phyloP scores from a whole-genome alignment of 2,113 vertebrate genomes.

The Gopherus evgoodei region DNA sequence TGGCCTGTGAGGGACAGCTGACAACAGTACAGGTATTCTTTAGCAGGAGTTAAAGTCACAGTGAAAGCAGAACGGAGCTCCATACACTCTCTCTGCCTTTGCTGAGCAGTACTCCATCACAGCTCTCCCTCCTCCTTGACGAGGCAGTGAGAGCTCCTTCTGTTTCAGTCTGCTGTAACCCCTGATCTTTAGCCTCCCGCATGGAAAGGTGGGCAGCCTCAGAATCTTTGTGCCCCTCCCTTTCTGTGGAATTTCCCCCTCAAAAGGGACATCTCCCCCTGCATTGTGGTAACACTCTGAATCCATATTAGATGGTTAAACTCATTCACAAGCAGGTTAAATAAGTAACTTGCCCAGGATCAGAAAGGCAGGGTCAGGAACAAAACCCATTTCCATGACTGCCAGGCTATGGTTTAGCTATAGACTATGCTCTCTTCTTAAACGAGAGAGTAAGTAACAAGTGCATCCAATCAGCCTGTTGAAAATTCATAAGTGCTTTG shows the following conservation, averaged over 20 bases:
- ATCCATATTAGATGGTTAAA: background rate
- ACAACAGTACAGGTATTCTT: background rate
- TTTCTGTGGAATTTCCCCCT: background rate
- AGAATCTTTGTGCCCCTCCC: background rate
- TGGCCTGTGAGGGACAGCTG: background rate
- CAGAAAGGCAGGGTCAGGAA: background rate
- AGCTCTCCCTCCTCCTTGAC: background rate
- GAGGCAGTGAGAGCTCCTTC: background rate
- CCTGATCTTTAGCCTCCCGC: background rate
- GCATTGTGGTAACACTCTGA: background rate
- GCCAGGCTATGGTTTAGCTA: background rate
- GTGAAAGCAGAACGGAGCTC: background rate
- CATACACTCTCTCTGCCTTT: background rate
- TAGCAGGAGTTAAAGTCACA: background rate
- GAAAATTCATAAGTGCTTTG: background rate
- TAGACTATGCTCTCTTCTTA: background rate
- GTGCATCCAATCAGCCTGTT: background rate
- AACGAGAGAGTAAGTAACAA: background rate
- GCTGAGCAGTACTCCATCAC: background rate
- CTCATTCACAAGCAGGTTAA: rapidly evolving
- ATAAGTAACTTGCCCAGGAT: rapidly evolving
- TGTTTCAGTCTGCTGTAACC: background rate
- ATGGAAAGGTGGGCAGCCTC: background rate
- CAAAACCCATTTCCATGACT: slow-evolving; percentile 6
- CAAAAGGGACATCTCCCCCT: background rate